A percentile compares a stretch with the other conserved stretches of the same genome.
phyloP scores from a whole-genome alignment of 2,797 vertebrate species.

The Semaprochilodus insignis region DNA sequence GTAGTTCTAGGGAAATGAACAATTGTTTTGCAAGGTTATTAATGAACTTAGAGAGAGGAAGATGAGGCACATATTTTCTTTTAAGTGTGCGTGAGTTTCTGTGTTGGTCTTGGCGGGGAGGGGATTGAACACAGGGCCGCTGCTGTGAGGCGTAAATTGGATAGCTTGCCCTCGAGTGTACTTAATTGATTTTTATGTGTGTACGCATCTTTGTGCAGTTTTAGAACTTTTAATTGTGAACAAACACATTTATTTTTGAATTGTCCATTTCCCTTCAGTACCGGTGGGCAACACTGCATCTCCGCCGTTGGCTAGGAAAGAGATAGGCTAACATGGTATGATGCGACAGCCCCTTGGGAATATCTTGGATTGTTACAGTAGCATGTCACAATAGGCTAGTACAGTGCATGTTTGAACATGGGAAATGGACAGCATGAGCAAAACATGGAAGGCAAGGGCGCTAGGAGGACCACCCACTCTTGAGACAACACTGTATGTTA shows the following conservation, averaged over 20 bases:
- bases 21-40: neutral
- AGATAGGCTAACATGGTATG: constrained; percentile 1
- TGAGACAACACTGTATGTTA: neutral
- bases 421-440: neutral
- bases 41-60: neutral
- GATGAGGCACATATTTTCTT: neutral
- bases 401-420: constrained; percentile 16
- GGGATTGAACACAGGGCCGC: neutral
- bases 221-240: neutral
- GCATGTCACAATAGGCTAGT: constrained; percentile 1
- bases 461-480: neutral
- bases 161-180: neutral
- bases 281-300: neutral
- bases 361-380: neutral
- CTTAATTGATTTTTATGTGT: constrained; percentile 7
- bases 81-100: neutral
- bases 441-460: neutral
- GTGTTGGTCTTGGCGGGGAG: too few species aligned
- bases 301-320: constrained; percentile 16
- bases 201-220: too few species aligned
- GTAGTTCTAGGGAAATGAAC: neutral
- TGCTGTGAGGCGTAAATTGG: constrained; percentile 10
- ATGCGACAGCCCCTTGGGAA: constrained; percentile 23
- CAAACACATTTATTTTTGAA: neutral
- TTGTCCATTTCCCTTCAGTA: constrained; percentile 3